Base-by-base conservation (phyloP, 1,140 invertebrate species). In the Rhysida immarginata region DNA sequence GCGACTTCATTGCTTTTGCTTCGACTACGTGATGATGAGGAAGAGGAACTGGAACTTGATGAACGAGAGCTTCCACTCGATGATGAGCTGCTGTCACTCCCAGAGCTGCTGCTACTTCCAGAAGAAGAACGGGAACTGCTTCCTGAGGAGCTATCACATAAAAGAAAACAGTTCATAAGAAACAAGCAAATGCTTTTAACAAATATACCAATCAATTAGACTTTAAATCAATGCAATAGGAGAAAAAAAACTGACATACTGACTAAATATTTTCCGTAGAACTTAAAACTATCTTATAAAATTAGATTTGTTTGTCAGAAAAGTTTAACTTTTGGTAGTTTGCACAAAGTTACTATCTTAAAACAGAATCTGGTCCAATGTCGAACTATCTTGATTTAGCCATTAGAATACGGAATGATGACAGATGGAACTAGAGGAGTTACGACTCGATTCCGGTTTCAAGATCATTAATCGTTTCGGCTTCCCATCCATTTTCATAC, bases 101-200 rank as follows among this genome's bases (percentile, higher is more conserved):
- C 66, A 42, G 80, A 82, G 54, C 77, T 80, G 13, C 75, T 76
- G 0, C 81, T 81, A 63, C 80, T 83, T 58, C 78, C 82, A 1
- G 83, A 88, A 44, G 65, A 68, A 5, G 70, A 73, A 45, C 68
- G 67, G 5, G 66, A 68, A n/a, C 81, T 81, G 1, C 83, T 86
- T 42, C 78, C 78, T 0, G 82, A 84, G 41, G 79, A 82, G 0
- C 81, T 77, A 0, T 82, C 84, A 27, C 21, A 23, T 18, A 21
- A 26, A 23, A 52, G 18, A 2, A 52, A 21, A 52, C 29, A 18
- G 49, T 48, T 1, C 21, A 24, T 2, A n/a, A n/a, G 24, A 35
- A 45, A 51, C 8, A 18, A 48, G 51, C 21, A 20, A 45, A n/a
- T 27, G 20, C 18, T 18, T 14, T 24, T 53, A 23, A n/a, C n/a